phyloP scores from a whole-genome alignment of 92 coral and sea anemone species.

The Actinernus sp. region DNA sequence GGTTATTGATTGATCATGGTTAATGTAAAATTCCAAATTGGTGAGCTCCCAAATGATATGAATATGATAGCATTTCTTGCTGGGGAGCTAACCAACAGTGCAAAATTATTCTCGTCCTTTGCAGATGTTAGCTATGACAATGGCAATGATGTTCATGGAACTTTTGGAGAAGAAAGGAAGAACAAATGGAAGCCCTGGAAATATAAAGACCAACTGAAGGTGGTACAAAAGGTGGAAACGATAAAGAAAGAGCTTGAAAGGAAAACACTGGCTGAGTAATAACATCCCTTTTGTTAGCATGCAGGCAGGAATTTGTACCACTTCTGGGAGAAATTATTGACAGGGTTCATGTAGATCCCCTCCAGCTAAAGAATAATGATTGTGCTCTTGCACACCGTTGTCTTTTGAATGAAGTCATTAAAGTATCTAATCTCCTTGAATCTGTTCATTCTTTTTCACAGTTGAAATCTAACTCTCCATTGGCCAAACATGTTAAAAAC shows the following conservation, averaged over 20 bases:
- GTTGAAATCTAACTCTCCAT: constrained; percentile 11
- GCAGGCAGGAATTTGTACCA: constrained; percentile 55
- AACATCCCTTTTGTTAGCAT: constrained; percentile 38
- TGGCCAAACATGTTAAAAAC: constrained; percentile 19
- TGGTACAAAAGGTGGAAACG: constrained; percentile 14
- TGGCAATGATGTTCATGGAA: constrained; percentile 16
- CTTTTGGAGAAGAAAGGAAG: constrained; percentile 37
- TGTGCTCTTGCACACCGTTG: constrained; percentile 37
- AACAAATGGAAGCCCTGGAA: constrained; percentile 64
- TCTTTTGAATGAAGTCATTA: constrained; percentile 21
- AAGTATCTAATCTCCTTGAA: not conserved
- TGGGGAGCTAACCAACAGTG: constrained; percentile 44
- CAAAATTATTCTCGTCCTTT: constrained; percentile 75
- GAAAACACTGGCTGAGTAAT: constrained; percentile 4
- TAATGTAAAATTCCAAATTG: constrained; percentile 39
- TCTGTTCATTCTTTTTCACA: constrained; percentile 16
- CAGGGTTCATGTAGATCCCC: constrained; percentile 69
- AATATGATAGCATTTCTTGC: constrained; percentile 39
- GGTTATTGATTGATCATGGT: constrained; percentile 21
- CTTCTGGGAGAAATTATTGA: constrained; percentile 44
- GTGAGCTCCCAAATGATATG: constrained; percentile 72
- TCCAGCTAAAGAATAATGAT: constrained; percentile 68
- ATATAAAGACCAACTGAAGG: constrained; percentile 21
- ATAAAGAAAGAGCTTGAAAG: constrained; percentile 11
- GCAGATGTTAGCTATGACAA: constrained; percentile 59